These are phyloP conservation scores for Camponotus fellah DNA, from an alignment of 2,888 invertebrate species.

Conservation along the genomic window DNA sequence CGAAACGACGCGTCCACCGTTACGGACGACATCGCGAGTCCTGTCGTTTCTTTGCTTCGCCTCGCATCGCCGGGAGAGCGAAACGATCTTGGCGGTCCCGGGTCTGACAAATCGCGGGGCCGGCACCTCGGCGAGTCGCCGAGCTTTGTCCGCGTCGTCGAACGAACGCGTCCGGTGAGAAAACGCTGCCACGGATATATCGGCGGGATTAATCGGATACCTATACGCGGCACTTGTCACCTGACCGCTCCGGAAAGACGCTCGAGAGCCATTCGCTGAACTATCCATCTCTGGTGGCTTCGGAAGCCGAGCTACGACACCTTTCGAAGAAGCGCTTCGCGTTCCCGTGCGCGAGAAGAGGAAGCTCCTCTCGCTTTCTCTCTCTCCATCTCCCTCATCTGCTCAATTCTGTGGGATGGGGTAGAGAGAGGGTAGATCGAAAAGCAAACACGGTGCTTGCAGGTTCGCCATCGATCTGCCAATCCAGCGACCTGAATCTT, in stretches of 20 bases:
- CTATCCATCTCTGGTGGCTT: slow-evolving; percentile 66
- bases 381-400: background rate
- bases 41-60: slow-evolving; percentile 64
- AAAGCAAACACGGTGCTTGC: slow-evolving; percentile 72
- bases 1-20: slow-evolving; percentile 50
- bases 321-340: slow-evolving; percentile 10
- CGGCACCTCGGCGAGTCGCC: slow-evolving; percentile 58
- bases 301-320: slow-evolving; percentile 22
- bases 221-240: slow-evolving; percentile 23
- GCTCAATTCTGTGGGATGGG: slow-evolving; percentile 50
- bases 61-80: slow-evolving; percentile 33
- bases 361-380: slow-evolving; percentile 50
- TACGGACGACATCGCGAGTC: slow-evolving; percentile 49
- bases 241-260: slow-evolving; percentile 58
- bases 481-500: slow-evolving; percentile 54
- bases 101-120: slow-evolving; percentile 68
- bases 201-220: slow-evolving; percentile 62
- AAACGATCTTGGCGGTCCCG: slow-evolving; percentile 53
- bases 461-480: slow-evolving; percentile 66
- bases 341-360: slow-evolving; percentile 7
- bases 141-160: slow-evolving; percentile 69
- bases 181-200: slow-evolving; percentile 50
- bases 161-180: slow-evolving; percentile 46
- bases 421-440: slow-evolving; percentile 70
- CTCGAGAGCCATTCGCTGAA: slow-evolving; percentile 57